Percentiles rank a stretch among this genome's conserved stretches.
Conservation (phyloP, 2,888 invertebrate species). For the Perithous albicinctus region DNA sequence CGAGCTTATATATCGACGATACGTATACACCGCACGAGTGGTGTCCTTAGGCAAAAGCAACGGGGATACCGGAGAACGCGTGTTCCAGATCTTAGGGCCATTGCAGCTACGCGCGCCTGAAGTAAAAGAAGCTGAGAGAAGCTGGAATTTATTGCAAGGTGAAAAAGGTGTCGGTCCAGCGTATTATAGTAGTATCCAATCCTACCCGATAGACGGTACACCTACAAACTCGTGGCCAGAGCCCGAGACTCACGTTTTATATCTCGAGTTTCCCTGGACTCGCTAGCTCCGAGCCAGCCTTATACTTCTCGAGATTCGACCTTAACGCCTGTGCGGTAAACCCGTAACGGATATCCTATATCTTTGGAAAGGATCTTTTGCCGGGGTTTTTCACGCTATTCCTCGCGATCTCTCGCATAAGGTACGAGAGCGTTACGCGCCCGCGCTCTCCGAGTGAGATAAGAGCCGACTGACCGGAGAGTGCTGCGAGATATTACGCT, state of each 20-base stretch:
- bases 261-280: slow-evolving; percentile 53
- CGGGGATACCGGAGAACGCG: slow-evolving; percentile 48
- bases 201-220: slow-evolving; percentile 24
- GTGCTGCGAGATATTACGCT: slow-evolving; percentile 49
- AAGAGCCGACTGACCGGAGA: slow-evolving; percentile 58
- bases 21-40: slow-evolving; percentile 24
- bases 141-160: slow-evolving; percentile 51
- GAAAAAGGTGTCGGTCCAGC: slow-evolving; percentile 53
- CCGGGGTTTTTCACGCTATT: slow-evolving; percentile 70
- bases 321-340: slow-evolving; percentile 77
- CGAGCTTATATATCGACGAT: slow-evolving; percentile 15
- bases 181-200: slow-evolving; percentile 58
- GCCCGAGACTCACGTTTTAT: slow-evolving; percentile 61
- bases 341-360: slow-evolving; percentile 79
- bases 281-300: slow-evolving; percentile 46
- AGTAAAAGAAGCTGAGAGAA: slow-evolving; percentile 22
- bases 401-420: slow-evolving; percentile 64
- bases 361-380: slow-evolving; percentile 80
- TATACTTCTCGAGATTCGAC: slow-evolving; percentile 71
- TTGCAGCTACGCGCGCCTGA: neutral
- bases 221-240: slow-evolving; percentile 6
- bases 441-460: slow-evolving; percentile 42
- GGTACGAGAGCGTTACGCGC: slow-evolving; percentile 59
- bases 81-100: slow-evolving; percentile 69
- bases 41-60: slow-evolving; percentile 56